Conservation (phyloP, 2,797 vertebrate species). For the Falco biarmicus region DNA sequence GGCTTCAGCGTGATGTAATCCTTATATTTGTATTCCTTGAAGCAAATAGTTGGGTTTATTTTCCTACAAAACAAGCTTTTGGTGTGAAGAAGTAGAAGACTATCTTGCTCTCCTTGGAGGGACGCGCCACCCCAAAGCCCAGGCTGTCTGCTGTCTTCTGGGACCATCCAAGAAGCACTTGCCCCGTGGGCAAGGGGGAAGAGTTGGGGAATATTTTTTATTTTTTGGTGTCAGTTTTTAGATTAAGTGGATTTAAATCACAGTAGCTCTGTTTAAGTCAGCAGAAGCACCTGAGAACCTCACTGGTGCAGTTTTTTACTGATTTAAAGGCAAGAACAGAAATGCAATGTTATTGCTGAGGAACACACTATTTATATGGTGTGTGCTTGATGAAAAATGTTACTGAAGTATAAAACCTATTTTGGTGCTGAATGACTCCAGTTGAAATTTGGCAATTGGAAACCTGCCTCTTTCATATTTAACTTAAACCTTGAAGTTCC, state of each 20-base stretch:
- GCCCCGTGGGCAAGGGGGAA: neutral
- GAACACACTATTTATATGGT: accelerated
- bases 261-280: neutral
- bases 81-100: neutral
- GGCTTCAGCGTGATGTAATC: neutral
- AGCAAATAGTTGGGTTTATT: neutral
- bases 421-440: neutral
- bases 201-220: neutral
- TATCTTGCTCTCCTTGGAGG: neutral
- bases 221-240: neutral
- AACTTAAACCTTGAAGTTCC: neutral
- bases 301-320: neutral
- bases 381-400: neutral
- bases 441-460: neutral
- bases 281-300: neutral
- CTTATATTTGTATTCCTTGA: neutral
- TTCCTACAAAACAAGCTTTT: neutral
- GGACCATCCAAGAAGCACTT: neutral
- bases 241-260: neutral
- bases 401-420: neutral
- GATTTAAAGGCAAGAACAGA: neutral
- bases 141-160: neutral
- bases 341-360: neutral
- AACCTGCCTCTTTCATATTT: neutral
- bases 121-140: neutral